Percentiles rank a stretch among this genome's conserved stretches.
These are phyloP conservation scores for Labrus mixtus DNA, from an alignment of 2,113 vertebrate species.

Conservation along the genomic window DNA sequence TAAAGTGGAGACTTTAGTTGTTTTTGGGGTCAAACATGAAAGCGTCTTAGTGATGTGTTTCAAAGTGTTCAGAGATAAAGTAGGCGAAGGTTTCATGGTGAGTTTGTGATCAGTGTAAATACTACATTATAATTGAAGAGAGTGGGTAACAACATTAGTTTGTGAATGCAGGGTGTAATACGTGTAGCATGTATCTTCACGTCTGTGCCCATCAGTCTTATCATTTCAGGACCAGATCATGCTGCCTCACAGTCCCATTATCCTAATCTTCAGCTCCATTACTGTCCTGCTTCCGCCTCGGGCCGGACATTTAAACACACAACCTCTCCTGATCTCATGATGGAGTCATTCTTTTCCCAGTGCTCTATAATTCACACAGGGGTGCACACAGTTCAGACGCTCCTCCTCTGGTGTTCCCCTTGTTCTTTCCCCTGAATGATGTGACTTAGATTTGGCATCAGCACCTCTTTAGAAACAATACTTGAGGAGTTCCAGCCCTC, in stretches of 20 bases:
- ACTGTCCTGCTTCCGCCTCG: conserved; percentile 15
- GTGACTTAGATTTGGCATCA: conserved; percentile 36
- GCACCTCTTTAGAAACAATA: conserved; percentile 37
- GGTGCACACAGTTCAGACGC: conserved; percentile 58
- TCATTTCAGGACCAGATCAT: conserved; percentile 5
- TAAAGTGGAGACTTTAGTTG: too few species aligned
- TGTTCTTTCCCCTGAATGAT: conserved; percentile 41
- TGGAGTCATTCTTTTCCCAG: conserved; percentile 51
- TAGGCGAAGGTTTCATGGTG: not conserved
- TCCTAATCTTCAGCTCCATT: conserved; percentile 21
- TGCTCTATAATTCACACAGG: conserved; percentile 69
- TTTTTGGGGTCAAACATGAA: too few species aligned
- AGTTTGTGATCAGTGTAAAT: conserved; percentile 1
- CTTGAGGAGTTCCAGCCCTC: conserved; percentile 45
- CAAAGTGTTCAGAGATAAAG: not conserved
- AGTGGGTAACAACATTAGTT: not conserved
- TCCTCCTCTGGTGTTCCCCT: conserved; percentile 34
- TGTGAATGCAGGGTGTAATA: not conserved
- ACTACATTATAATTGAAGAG: not conserved
- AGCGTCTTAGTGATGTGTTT: too few species aligned
- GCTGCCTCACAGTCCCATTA: conserved; percentile 32
- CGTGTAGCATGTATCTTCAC: conserved; percentile 19
- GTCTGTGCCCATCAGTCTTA: not conserved
- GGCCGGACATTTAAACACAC: conserved; percentile 43
- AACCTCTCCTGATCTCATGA: conserved; percentile 52